Conservation (phyloP, 2,888 invertebrate genomes). For the Hipparchia semele region DNA sequence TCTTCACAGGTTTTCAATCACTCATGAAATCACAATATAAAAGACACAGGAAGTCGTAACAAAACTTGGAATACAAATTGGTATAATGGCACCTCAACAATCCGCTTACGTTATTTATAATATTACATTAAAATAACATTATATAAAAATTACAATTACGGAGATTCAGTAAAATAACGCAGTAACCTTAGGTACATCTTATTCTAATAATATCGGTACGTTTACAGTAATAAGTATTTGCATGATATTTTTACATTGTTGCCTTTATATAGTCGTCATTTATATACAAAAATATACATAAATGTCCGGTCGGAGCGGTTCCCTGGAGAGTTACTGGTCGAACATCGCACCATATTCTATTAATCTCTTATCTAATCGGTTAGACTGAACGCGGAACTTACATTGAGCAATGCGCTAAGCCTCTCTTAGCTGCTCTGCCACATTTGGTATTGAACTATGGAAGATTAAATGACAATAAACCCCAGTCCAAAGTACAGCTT, state of each 20-base stretch:
- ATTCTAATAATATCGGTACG: conserved; percentile 62
- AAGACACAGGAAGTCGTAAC: conserved; percentile 51
- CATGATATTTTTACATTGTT: conserved; percentile 74
- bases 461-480: neutral
- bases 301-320: conserved; percentile 63
- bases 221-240: conserved; percentile 57
- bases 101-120: conserved; percentile 64
- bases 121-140: conserved; percentile 74
- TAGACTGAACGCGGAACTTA: conserved; percentile 41
- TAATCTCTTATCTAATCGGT: conserved; percentile 54
- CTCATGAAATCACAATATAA: conserved; percentile 24
- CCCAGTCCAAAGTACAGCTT: neutral
- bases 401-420: conserved; percentile 36
- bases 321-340: conserved; percentile 40
- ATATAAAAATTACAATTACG: conserved; percentile 77
- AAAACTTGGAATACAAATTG: conserved; percentile 71
- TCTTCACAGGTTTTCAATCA: conserved; percentile 16
- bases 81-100: conserved; percentile 80
- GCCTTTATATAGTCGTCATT: conserved; percentile 69
- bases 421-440: conserved; percentile 2
- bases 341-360: conserved; percentile 47
- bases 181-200: conserved; percentile 50
- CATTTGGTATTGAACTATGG: neutral
- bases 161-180: conserved; percentile 77
- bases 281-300: conserved; percentile 82